These are phyloP conservation scores for Erynnis tages DNA, from an alignment of 2,888 invertebrate genomes.

Conservation along the genomic window DNA sequence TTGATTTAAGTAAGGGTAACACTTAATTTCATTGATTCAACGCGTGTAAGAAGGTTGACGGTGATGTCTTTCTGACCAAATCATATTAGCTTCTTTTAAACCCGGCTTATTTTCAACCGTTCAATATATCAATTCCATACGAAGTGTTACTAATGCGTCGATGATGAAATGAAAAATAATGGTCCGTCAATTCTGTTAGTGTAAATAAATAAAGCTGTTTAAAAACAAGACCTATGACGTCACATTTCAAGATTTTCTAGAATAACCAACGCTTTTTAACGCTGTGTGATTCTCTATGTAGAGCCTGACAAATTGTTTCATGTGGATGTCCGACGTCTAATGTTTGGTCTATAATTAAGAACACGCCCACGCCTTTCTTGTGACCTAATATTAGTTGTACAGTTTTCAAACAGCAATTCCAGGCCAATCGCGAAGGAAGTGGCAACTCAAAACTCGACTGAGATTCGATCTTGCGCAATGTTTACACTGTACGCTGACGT, in stretches of 20 bases:
- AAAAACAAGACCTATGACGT: not conserved
- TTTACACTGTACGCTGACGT: slow-evolving; percentile 10
- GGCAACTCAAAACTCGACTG: slow-evolving; percentile 16
- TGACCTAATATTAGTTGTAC: slow-evolving; percentile 26
- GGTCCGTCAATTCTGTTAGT: not conserved
- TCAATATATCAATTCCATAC: no score
- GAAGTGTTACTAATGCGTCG: not conserved
- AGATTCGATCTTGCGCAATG: slow-evolving; percentile 23
- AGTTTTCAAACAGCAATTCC: slow-evolving; percentile 24
- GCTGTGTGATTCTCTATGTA: not conserved
- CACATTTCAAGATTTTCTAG: not conserved
- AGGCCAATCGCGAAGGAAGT: slow-evolving; percentile 19
- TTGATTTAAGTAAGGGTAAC: no score
- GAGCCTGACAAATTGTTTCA: slow-evolving; percentile 19
- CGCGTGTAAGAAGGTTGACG: no score
- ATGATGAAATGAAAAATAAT: not conserved
- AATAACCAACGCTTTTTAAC: not conserved
- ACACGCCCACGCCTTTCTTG: slow-evolving; percentile 20
- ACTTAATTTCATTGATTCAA: no score
- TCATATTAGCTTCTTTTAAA: no score
- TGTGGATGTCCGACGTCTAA: slow-evolving; percentile 18
- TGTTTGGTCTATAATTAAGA: slow-evolving; percentile 26
- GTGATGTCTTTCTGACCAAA: no score
- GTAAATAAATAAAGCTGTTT: not conserved
- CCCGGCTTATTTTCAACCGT: no score